Percentiles rank a stretch among this genome's conserved stretches.
These are phyloP conservation scores for Empis livida DNA, from an alignment of 2,888 invertebrate genomes.

Conservation along the genomic window DNA sequence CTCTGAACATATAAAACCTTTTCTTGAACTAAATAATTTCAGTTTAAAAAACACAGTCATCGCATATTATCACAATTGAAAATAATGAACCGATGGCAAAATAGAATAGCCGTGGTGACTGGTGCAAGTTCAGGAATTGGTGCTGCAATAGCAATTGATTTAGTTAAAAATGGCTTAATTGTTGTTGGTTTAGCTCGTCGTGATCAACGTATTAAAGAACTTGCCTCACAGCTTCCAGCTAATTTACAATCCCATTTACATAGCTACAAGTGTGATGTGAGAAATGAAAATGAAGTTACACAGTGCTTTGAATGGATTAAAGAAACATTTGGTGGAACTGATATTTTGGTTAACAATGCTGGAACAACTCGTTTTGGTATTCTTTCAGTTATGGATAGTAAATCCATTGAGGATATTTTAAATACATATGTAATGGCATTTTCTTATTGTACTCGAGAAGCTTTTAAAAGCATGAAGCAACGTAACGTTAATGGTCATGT, in stretches of 20 bases:
- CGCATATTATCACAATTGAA: background rate
- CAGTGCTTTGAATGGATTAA: slow-evolving; percentile 41
- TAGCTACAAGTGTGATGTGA: slow-evolving; percentile 36
- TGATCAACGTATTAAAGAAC: slow-evolving; percentile 27
- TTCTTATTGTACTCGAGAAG: slow-evolving; percentile 37
- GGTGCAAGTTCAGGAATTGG: slow-evolving; percentile 53
- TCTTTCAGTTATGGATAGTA: slow-evolving; percentile 20
- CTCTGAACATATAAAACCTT: background rate
- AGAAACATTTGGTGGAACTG: slow-evolving; percentile 38
- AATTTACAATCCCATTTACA: slow-evolving; percentile 19
- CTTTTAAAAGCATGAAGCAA: slow-evolving; percentile 38
- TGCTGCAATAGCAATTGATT: slow-evolving; percentile 35
- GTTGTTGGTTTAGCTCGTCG: slow-evolving; percentile 44
- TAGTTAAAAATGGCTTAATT: slow-evolving; percentile 39
- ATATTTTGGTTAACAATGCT: slow-evolving; percentile 48
- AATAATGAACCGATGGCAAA: slow-evolving; percentile 46
- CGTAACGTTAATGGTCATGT: slow-evolving; percentile 38
- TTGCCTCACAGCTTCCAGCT: slow-evolving; percentile 17
- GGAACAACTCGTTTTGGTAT: slow-evolving; percentile 28
- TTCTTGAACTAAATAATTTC: too few relatives aligned
- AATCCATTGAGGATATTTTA: slow-evolving; percentile 22
- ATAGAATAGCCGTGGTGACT: slow-evolving; percentile 49
- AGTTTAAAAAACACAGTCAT: too few relatives aligned
- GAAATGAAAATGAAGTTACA: slow-evolving; percentile 40
- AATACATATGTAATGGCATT: slow-evolving; percentile 39